Evolutionary conservation across 2,797 vertebrate genomes (phyloP).

Genomic region (Ambastaia sidthimunki): DNA sequence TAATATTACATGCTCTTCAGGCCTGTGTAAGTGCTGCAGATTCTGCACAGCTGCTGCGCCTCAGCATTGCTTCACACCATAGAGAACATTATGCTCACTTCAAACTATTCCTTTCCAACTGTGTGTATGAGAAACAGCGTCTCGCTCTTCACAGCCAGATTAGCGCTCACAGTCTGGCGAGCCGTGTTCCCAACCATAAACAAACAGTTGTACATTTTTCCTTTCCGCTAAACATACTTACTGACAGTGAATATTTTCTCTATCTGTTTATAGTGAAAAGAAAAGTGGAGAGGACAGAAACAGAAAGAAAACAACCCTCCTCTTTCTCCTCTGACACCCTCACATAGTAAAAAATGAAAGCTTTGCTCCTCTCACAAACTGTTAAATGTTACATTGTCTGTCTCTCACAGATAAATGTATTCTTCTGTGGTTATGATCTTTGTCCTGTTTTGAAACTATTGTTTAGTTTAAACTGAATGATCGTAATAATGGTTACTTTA

Average conservation of each 20-base stretch:
- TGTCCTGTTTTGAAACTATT: not conserved
- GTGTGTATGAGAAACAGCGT: constrained; percentile 2
- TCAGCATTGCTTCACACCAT: constrained; percentile 32
- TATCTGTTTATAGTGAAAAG: constrained; percentile 53
- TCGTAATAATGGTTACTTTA: too few relatives aligned
- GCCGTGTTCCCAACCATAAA: constrained; percentile 63
- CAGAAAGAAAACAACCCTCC: constrained; percentile 42
- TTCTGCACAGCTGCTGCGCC: constrained; percentile 36
- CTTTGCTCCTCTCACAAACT: constrained; percentile 11
- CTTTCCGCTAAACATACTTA: constrained; percentile 39
- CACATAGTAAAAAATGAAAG: not conserved
- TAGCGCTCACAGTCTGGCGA: constrained; percentile 38
- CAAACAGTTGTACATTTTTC: constrained; percentile 60
- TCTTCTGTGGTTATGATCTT: not conserved
- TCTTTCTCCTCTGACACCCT: not conserved
- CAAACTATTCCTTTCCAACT: constrained; percentile 42
- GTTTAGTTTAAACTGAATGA: too few relatives aligned
- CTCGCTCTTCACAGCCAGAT: constrained; percentile 19
- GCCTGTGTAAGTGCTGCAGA: constrained; percentile 25
- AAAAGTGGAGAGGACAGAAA: constrained; percentile 36
- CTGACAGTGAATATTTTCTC: constrained; percentile 55
- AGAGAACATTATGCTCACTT: constrained; percentile 30
- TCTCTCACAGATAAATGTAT: not conserved
- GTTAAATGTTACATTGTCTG: not conserved
- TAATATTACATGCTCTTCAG: constrained; percentile 35